phyloP scores from a whole-genome alignment of 2,113 vertebrate genomes.

The Cyprinus carpio region DNA sequence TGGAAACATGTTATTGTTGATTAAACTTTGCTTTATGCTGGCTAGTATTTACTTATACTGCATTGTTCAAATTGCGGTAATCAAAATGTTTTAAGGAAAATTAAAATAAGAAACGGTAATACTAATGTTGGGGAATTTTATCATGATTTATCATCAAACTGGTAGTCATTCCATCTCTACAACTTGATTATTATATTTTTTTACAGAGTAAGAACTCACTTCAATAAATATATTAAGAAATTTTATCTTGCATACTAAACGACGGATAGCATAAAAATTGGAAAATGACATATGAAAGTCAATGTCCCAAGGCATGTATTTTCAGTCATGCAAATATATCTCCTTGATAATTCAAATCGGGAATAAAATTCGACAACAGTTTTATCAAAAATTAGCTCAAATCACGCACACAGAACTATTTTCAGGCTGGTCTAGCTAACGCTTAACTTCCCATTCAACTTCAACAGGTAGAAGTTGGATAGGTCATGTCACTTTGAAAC shows the following conservation, averaged over 20 bases:
- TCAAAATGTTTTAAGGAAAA: too few species aligned
- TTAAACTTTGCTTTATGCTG: too few species aligned
- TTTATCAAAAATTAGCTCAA: not conserved
- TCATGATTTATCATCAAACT: too few species aligned
- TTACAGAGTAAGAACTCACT: too few species aligned
- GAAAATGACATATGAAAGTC: not conserved
- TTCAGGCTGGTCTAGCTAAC: not conserved
- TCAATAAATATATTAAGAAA: too few species aligned
- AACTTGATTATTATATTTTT: too few species aligned
- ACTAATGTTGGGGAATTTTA: too few species aligned
- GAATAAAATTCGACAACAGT: not conserved
- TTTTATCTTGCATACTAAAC: not conserved
- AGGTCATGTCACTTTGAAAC: not conserved
- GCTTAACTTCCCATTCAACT: conserved; percentile 11
- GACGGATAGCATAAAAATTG: not conserved
- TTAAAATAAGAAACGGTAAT: too few species aligned
- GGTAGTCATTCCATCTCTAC: too few species aligned
- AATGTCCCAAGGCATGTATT: not conserved
- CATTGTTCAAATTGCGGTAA: too few species aligned
- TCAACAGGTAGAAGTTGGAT: conserved; percentile 44
- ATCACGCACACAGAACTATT: not conserved
- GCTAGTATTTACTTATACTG: too few species aligned
- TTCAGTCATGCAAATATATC: not conserved
- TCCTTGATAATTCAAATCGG: not conserved
- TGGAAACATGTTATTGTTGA: too few species aligned